Percentiles rank a stretch among this genome's conserved stretches.
Evolutionary conservation across 1,140 invertebrate species (phyloP).

Genomic region (Dendrolimus kikuchii): DNA sequence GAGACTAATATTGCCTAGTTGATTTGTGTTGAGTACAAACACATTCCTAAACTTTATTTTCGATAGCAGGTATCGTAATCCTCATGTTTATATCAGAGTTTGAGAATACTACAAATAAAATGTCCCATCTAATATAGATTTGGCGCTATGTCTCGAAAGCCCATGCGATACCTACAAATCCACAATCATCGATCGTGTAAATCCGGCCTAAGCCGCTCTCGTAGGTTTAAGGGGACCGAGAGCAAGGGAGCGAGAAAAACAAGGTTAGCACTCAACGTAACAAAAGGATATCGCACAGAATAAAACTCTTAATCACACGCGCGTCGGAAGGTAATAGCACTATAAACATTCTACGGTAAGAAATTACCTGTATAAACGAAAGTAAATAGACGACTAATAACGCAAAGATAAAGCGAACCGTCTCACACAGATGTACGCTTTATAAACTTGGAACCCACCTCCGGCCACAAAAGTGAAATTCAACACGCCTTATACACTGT

Average conservation of each 20-base stretch:
- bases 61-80: too few species aligned
- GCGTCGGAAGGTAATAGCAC: conserved; percentile 27
- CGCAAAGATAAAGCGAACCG: conserved; percentile 7
- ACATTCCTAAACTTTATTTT: too few species aligned
- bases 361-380: conserved; percentile 15
- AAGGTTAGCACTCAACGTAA: conserved; percentile 29
- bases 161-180: conserved; percentile 19
- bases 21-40: too few species aligned
- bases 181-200: conserved; percentile 43
- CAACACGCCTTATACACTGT: not conserved
- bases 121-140: too few species aligned
- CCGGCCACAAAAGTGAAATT: conserved; percentile 16
- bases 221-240: conserved; percentile 26
- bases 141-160: conserved; percentile 2
- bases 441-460: conserved; percentile 11
- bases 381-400: conserved; percentile 1
- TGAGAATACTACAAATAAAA: too few species aligned
- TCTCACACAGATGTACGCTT: conserved; percentile 6
- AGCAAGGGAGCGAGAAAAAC: conserved; percentile 22
- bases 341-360: conserved; percentile 16
- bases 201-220: conserved; percentile 37
- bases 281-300: conserved; percentile 42
- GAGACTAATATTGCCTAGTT: too few species aligned
- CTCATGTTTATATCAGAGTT: too few species aligned
- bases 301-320: conserved; percentile 29